phyloP scores from a whole-genome alignment of 2,113 vertebrate species.

The Oxyura jamaicensis region DNA sequence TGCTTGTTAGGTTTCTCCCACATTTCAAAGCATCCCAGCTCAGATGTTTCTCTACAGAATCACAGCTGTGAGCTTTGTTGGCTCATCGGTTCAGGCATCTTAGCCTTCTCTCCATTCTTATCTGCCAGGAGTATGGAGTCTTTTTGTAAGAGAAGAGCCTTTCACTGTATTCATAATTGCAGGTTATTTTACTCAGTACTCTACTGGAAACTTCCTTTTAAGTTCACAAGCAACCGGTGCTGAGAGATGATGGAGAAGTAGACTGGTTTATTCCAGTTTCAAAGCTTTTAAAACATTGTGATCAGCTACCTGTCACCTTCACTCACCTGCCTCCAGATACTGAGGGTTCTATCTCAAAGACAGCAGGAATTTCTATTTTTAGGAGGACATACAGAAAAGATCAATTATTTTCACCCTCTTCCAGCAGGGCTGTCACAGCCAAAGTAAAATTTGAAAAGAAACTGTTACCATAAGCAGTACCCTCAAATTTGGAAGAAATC shows the following conservation, averaged over 20 bases:
- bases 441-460: not conserved
- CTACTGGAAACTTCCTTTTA: not conserved
- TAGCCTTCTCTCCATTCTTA: not conserved
- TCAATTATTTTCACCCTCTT: not conserved
- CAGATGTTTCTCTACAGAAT: not conserved
- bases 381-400: not conserved
- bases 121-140: not conserved
- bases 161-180: not conserved
- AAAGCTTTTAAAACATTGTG: not conserved
- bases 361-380: not conserved
- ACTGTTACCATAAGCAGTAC: not conserved
- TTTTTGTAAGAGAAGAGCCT: not conserved
- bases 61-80: not conserved
- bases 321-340: not conserved
- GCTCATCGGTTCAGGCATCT: not conserved
- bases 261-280: not conserved
- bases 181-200: not conserved
- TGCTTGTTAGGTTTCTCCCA: not conserved
- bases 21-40: not conserved
- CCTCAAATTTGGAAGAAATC: not conserved
- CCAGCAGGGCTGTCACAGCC: not conserved
- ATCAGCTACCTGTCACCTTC: not conserved
- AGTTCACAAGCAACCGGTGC: not conserved
- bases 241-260: not conserved
- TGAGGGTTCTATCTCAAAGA: not conserved